Evolutionary conservation across 2,888 invertebrate genomes (phyloP), one percentile per base, ranked within the genome.

Genomic region (Lasioglossum lativentre): DNA sequence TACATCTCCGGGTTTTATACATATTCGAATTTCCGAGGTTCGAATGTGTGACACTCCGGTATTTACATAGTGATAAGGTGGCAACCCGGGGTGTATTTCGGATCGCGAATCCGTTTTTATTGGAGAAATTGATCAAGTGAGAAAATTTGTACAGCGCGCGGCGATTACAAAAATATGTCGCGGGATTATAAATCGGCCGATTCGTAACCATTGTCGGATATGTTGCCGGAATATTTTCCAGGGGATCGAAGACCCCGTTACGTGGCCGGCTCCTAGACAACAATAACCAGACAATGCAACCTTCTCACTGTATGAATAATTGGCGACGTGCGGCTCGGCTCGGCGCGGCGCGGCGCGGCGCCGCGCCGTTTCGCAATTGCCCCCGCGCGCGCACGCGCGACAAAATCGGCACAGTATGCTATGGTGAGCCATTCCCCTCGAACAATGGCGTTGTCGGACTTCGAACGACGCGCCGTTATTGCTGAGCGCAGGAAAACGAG

Each of bases 331-430:
- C n/a, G n/a, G n/a, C n/a, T n/a, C n/a, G n/a, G n/a, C n/a, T n/a
- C n/a, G n/a, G n/a, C n/a, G n/a, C n/a, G n/a, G n/a, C n/a, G 68
- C 78, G 66, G 73, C 72, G 73, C 72, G 14, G 45, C 47, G 16
- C 45, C 52, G 52, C 47, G 47, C 52, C 72, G 76, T 87, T 87
- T 89, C 82, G 89, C 86, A 89, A 89, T 80, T 72, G 86, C 66
- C 77, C 68, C 6, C 0, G 66, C 63, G 30, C 63, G 78, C 82
- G 84, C 30, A 34, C 66, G 63, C 63, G 75, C 82, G 80, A 80
- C 78, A 59, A 71, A 78, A 77, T 76, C 75, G 70, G 75, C 78
- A 27, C 27, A 27, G 4, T 14, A 27, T n/a, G 59, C 59, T 27
- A 59, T 27, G 59, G 59, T 14, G 27, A 23, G 14, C 59, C 52